Base-by-base conservation (phyloP, 2,888 invertebrate species). In the Sturmia bella region DNA sequence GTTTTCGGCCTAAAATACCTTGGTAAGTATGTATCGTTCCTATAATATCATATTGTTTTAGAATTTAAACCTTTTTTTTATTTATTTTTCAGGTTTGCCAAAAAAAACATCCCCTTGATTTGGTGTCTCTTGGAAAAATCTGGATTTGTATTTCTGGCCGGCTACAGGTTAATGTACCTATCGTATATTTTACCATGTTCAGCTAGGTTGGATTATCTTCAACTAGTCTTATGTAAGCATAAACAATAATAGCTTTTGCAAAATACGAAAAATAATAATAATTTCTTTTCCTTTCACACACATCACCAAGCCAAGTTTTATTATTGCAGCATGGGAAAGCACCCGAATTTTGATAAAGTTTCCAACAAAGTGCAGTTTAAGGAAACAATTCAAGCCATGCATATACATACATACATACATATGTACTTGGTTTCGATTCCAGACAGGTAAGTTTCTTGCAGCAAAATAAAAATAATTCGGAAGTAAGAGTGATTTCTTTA, bases 181-280 rank as follows among this genome's bases (percentile, higher is more conserved):
- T 90, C 99, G 99, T 89, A 95, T 99, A 84, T 99, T 99, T 92
- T 99, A 99, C 91, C 99, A 85, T 99, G 99, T 90, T 94, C 98
- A 0, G 96, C 97, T 1, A 92, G 95, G 48, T 91, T 93, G 5
- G 91, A 94, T 68, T 92, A 95, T 87, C 94, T 95, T 0, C 94
- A 96, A 80, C 91, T 97, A 81, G 91, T 93, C 83, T 91, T 96
- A 83, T 94, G 96, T 96, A 86, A 43, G 32, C 7, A 32, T 41
- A 17, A n/a, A 21, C 6, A 12, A 24, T 50, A 4, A 9, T 4
- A 24, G 17, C 11, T n/a, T 43, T 27, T 45, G 32, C 12, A 19
- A 39, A 9, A 19, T n/a, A n/a, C 6, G 21, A 13, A 7, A 37
- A 13, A 13, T 37, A 5, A 15, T 37, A 61, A 45, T 12, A 17